Percentiles rank a stretch among this genome's conserved stretches.
Evolutionary conservation across 2,888 invertebrate genomes (phyloP).

Genomic region (Norana najaformis): DNA sequence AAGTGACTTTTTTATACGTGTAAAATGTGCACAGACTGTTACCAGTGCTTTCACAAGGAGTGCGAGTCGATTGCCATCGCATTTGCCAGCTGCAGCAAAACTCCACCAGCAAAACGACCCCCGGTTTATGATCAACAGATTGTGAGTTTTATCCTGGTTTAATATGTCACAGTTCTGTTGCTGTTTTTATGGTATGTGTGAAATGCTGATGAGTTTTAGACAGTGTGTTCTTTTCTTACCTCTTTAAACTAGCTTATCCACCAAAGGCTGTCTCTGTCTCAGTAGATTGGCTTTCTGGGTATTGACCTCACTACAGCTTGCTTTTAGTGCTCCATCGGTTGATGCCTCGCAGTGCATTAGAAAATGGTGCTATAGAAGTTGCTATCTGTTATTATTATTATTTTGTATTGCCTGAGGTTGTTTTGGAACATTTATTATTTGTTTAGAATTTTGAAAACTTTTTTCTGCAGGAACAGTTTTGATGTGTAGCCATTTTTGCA

Average conservation of each 20-base stretch:
- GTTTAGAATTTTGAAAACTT: not conserved
- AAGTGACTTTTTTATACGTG: not conserved
- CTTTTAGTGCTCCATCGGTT: not conserved
- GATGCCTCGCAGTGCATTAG: not conserved
- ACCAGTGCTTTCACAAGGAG: slow-evolving; percentile 34
- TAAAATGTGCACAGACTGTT: slow-evolving; percentile 28
- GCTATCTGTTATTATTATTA: not conserved
- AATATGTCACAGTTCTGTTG: not conserved
- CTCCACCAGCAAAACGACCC: not conserved
- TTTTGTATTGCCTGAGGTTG: not conserved
- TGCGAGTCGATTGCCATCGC: slow-evolving; percentile 25
- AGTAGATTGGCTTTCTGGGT: not conserved
- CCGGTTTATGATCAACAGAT: not conserved
- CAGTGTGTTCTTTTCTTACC: not conserved
- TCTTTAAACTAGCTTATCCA: not conserved
- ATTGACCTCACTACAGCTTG: not conserved
- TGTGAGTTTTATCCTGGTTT: not conserved
- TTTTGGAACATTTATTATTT: not conserved
- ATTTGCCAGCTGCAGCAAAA: not conserved
- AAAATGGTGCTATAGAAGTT: not conserved
- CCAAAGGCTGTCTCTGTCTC: not conserved
- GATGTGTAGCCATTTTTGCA: not conserved
- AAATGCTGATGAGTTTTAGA: not conserved
- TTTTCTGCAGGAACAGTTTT: not conserved
- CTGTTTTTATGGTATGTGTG: not conserved